Base-by-base conservation (phyloP, 1,140 invertebrate genomes). In the Neodiprion lecontei region DNA sequence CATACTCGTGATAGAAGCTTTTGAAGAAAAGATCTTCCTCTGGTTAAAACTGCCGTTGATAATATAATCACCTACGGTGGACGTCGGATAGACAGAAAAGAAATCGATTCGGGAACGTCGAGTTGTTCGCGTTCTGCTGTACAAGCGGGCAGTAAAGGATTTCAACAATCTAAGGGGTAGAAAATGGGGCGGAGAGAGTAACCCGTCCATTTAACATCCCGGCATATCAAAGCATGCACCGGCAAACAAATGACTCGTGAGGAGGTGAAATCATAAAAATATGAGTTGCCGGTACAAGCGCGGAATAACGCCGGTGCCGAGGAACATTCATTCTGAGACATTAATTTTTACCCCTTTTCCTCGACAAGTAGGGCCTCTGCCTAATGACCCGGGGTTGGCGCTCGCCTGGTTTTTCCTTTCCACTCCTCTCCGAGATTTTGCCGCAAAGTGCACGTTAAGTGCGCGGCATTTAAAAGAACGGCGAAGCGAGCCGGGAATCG, bases 341-440 rank as follows among this genome's bases (percentile, higher is more conserved):
- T 88, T 88, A 88, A 88, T 88, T 88, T 87, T 87, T 88, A 87
- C 84, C 84, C 85, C 85, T 85, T 86, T 85, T 79, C 77, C 78
- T 78, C 82, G 67, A 70, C 70, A 61, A 48, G 72, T 73, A 69
- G 77, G 79, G 77, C 73, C 76, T 74, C 77, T 87, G 83, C 85
- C 85, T 87, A 88, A 88, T 88, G 86, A 88, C 85, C 83, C 87
- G 79, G 80, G 80, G 78, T 75, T 69, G 40, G 70, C 73, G 66
- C 67, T 73, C 65, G 77, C 79, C 67, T 73, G 67, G 68, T 72
- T 74, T 78, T 76, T 76, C 48, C 70, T 75, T 75, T 48, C 76
- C 73, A 77, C 65, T 70, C 76, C 50, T 78, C 72, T 73, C 73
- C 67, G n/a, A 74, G 65, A 17, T 48, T 61, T 61, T 23, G 9